phyloP scores from a whole-genome alignment of 2,797 vertebrate genomes.

The Molossus molossus region DNA sequence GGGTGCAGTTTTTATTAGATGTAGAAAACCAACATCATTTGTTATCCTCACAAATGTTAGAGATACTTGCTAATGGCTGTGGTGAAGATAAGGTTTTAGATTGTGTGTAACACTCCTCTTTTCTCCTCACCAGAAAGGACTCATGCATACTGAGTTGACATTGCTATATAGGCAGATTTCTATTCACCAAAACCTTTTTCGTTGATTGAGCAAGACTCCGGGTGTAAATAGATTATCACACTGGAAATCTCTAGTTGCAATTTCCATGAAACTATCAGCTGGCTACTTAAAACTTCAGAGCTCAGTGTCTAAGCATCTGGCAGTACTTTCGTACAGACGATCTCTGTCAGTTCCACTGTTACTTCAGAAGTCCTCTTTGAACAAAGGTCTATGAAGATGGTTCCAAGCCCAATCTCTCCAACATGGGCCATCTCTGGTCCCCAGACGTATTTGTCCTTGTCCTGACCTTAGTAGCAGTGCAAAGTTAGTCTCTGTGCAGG shows the following conservation, averaged over 20 bases:
- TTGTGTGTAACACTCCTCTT: not conserved
- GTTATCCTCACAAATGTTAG: not conserved
- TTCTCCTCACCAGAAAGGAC: not conserved
- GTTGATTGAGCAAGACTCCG: not conserved
- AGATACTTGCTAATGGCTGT: not conserved
- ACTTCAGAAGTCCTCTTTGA: not conserved
- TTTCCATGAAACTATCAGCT: not conserved
- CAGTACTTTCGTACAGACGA: rapidly evolving
- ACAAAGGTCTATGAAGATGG: not conserved
- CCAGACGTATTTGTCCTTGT: not conserved
- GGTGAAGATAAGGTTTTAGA: not conserved
- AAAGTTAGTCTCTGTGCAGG: rapidly evolving
- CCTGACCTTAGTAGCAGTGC: not conserved
- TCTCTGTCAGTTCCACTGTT: not conserved
- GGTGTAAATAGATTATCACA: not conserved
- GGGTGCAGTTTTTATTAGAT: not conserved
- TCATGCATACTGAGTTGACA: not conserved
- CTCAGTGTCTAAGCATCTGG: not conserved
- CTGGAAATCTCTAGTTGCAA: not conserved
- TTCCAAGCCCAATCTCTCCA: not conserved
- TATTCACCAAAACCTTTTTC: not conserved
- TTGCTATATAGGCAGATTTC: not conserved
- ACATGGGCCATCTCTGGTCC: rapidly evolving
- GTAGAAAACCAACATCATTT: not conserved
- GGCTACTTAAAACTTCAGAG: not conserved